Evolutionary conservation across 2,797 vertebrate genomes (phyloP).

Genomic region (Parauchenoglanis ngamensis): DNA sequence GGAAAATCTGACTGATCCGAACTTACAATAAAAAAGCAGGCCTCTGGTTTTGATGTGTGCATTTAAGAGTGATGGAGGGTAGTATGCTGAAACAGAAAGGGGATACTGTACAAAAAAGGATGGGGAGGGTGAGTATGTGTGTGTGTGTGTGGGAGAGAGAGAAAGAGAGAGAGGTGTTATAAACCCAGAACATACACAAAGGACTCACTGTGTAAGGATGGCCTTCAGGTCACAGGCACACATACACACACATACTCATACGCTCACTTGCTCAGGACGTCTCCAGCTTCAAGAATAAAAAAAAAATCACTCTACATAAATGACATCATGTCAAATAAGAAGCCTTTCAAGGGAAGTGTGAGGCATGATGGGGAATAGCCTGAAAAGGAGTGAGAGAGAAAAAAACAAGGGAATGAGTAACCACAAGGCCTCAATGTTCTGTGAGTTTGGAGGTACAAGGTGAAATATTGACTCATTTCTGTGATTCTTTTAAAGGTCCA

Average conservation of each 20-base stretch:
- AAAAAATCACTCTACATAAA: not conserved
- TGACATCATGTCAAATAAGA: constrained; percentile 69
- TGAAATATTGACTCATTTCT: not conserved
- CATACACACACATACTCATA: constrained; percentile 36
- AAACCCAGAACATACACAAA: constrained; percentile 71
- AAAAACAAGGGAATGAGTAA: constrained; percentile 29
- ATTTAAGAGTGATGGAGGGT: constrained; percentile 62
- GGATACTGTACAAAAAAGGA: constrained; percentile 51
- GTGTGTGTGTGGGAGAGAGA: constrained; percentile 56
- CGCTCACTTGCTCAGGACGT: constrained; percentile 41
- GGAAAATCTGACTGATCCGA: constrained; percentile 73
- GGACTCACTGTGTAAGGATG: constrained; percentile 72
- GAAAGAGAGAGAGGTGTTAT: constrained; percentile 71
- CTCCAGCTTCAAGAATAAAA: constrained; percentile 35
- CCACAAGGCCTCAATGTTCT: constrained; percentile 68
- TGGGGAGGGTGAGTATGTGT: not conserved
- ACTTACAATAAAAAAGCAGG: constrained; percentile 64
- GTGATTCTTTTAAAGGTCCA: not conserved
- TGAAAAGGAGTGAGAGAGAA: constrained; percentile 12
- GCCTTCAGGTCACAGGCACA: constrained; percentile 60
- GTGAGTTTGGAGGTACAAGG: not conserved
- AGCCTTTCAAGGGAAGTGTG: constrained; percentile 70
- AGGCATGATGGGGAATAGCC: constrained; percentile 25
- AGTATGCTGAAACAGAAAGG: constrained; percentile 59
- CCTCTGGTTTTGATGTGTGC: constrained; percentile 62